A percentile compares a stretch with the other conserved stretches of the same genome.
Conservation (phyloP, 2,797 vertebrate genomes). For the Mastacembelus armatus region DNA sequence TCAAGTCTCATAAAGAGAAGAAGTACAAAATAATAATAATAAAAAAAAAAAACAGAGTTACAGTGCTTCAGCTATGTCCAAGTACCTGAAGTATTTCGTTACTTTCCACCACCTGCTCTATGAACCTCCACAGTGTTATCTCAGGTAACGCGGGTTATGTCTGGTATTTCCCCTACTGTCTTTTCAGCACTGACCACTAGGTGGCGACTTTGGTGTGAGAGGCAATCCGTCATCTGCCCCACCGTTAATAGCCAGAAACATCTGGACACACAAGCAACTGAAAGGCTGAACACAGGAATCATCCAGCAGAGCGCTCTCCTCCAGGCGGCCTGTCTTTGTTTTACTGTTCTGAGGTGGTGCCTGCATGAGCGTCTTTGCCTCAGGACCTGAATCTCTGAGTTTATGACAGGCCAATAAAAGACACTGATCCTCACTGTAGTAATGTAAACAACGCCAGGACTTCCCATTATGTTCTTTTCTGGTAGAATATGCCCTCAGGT, state of each 20-base stretch:
- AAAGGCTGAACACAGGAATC: conserved; percentile 65
- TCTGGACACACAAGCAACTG: conserved; percentile 64
- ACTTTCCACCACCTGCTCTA: not conserved
- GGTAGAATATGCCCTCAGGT: conserved; percentile 32
- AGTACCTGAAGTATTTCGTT: no score
- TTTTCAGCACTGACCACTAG: conserved; percentile 56
- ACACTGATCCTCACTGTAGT: conserved; percentile 38
- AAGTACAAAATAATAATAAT: no score
- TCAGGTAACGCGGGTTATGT: not conserved
- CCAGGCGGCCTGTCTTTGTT: conserved; percentile 58
- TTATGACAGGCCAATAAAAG: conserved; percentile 46
- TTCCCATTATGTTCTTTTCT: conserved; percentile 30
- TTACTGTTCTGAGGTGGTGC: conserved; percentile 44
- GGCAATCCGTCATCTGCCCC: not conserved
- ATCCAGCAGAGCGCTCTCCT: conserved; percentile 55
- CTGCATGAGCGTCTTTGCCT: conserved; percentile 38
- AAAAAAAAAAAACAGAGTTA: no score
- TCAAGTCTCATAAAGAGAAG: no score
- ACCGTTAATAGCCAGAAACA: conserved; percentile 61
- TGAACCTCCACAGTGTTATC: no score
- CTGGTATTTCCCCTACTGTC: not conserved
- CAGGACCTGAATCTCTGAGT: conserved; percentile 44
- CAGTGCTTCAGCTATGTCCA: no score
- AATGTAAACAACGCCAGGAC: conserved; percentile 43
- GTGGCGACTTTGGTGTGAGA: conserved; percentile 43